Evolutionary conservation across 2,888 invertebrate species (phyloP), one percentile per base, ranked within the genome.

Genomic region (Tinea trinotella): DNA sequence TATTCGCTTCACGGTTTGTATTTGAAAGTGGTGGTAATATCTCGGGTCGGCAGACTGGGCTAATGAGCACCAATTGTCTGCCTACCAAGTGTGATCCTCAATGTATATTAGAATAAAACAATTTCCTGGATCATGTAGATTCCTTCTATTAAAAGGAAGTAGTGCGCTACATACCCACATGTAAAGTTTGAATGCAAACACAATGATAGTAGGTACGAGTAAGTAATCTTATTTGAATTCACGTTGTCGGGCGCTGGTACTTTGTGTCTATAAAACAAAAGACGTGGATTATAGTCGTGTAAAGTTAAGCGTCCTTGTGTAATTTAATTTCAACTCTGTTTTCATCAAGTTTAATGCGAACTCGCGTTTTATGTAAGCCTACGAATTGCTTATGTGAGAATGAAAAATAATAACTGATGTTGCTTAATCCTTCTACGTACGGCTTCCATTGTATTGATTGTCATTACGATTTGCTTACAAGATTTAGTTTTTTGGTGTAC

Each of bases 281-380:
- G 24, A 24, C 22, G 13, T 24, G 50, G 54, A 54, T 49, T 50
- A 65, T 62, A 62, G 61, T 61, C 65, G 63, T 64, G 64, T 64
- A 64, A 69, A 68, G 64, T 70, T 69, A 64, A 67, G 65, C 64
- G 65, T 64, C 63, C 63, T 48, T 61, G 64, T 63, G 64, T 70
- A 68, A 71, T 71, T 65, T 67, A 66, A 67, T 65, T 67, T 63
- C 59, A 65, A 62, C 64, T 60, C 61, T 61, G 63, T 64, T 57
- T 63, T 63, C 60, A 60, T 61, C 58, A 54, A 53, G 57, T 57
- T 60, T 61, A 53, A 60, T 54, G 40, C 20, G 48, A 7, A 48
- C 40, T 40, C 40, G 13, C 40, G 40, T 40, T 15, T 40, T 40
- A 40, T 13, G 40, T 40, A 40, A 40, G 40, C 40, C 15, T 40